Conservation (phyloP, 2,797 vertebrate genomes). For the Gobionotothen gibberifrons region DNA sequence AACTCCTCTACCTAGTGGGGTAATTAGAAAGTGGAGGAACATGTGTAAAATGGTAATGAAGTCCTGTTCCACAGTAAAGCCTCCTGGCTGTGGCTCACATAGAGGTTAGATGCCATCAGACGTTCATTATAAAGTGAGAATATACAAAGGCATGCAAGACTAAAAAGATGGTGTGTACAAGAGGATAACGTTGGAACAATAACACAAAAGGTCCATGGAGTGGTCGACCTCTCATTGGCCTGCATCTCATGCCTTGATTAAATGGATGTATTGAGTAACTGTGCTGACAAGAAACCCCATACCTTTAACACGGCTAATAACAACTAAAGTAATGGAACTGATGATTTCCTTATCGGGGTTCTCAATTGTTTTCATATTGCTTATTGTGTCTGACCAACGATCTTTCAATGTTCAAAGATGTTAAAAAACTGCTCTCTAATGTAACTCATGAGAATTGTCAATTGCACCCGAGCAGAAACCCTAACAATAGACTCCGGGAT, state of each 20-base stretch:
- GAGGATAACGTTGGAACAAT: slow-evolving; percentile 9
- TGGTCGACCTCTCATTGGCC: slow-evolving; percentile 38
- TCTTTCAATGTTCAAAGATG: background rate
- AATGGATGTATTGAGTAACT: slow-evolving; percentile 48
- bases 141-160: slow-evolving; percentile 3
- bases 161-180: slow-evolving; percentile 24
- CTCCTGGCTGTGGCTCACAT: slow-evolving; percentile 59
- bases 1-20: slow-evolving; percentile 72
- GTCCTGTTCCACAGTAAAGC: slow-evolving; percentile 58
- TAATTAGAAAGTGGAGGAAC: slow-evolving; percentile 73
- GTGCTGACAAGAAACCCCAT: slow-evolving; percentile 12
- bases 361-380: background rate
- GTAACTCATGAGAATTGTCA: slow-evolving; percentile 35
- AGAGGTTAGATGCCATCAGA: slow-evolving; percentile 26
- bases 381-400: background rate
- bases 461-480: slow-evolving; percentile 38
- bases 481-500: too few species aligned
- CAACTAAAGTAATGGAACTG: slow-evolving; percentile 13
- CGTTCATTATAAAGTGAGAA: slow-evolving; percentile 24
- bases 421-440: background rate
- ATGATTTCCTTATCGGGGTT: slow-evolving; percentile 5
- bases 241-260: slow-evolving; percentile 21
- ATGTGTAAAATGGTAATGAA: slow-evolving; percentile 79
- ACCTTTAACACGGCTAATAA: slow-evolving; percentile 21
- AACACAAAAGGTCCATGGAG: slow-evolving; percentile 6